A percentile compares a stretch with the other conserved stretches of the same genome.
Conservation (phyloP, 2,888 invertebrate genomes). For the Eumacrocentrus americanus region DNA sequence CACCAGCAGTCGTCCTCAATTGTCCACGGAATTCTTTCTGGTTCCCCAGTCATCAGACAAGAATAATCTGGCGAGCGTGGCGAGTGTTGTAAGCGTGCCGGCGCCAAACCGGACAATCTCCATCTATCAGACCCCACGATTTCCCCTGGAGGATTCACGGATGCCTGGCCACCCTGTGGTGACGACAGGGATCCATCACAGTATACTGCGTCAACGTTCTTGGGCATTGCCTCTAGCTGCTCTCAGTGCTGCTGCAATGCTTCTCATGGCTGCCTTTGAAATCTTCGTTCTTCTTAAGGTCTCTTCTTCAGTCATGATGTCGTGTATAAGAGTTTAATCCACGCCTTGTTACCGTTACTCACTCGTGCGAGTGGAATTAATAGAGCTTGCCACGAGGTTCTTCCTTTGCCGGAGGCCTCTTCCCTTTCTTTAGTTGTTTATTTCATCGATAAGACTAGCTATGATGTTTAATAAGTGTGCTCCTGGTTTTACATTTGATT, state of each 20-base stretch:
- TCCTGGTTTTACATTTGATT: neutral
- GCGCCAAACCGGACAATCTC: constrained; percentile 54
- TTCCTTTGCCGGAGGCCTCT: constrained; percentile 28
- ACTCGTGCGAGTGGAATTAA: constrained; percentile 43
- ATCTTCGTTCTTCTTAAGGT: constrained; percentile 80
- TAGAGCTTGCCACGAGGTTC: constrained; percentile 44
- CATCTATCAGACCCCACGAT: constrained; percentile 52
- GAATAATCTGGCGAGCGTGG: constrained; percentile 46
- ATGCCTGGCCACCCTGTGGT: constrained; percentile 40
- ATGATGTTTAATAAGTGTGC: no score
- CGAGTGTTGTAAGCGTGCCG: constrained; percentile 58
- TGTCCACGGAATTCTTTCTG: constrained; percentile 85
- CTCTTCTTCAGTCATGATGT: no score
- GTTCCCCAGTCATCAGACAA: constrained; percentile 65
- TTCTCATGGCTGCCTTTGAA: constrained; percentile 86
- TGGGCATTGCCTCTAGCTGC: constrained; percentile 92
- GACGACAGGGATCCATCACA: constrained; percentile 50
- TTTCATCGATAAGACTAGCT: no score
- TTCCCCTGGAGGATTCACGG: constrained; percentile 31
- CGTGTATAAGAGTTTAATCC: neutral
- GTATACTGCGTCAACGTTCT: constrained; percentile 73
- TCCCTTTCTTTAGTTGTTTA: no score
- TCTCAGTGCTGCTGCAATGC: constrained; percentile 82
- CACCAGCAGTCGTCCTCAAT: constrained; percentile 70
- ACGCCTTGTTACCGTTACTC: constrained; percentile 31